Base-by-base conservation (phyloP, 2,113 vertebrate species). In the Lampris megalopsis region DNA sequence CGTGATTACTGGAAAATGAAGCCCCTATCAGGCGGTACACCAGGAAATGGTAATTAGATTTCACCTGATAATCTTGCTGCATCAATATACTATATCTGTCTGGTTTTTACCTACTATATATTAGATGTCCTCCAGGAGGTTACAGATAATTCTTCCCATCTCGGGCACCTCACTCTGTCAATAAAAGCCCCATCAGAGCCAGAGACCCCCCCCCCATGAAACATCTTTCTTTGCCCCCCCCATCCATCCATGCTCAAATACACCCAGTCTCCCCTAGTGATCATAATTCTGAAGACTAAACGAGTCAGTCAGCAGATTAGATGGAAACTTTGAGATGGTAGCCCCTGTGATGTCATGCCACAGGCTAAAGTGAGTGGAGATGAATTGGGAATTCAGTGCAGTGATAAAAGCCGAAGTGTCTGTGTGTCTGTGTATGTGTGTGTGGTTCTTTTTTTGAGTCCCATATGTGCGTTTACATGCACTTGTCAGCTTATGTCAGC, bases 221-320 rank as follows among this genome's bases (percentile, higher is more conserved):
- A 81, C 73, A 83, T 65, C 35, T 81, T 70, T 77, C 77, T 45
- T 71, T 70, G 48, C 68, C 73, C 75, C 52, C 75, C 48, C 50
- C 71, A 53, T 71, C 60, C 76, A 58, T 42, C 41, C 38, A 54
- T 47, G 41, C 72, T 11, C 37, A 24, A 24, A 24, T 24, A 62
- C 62, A 75, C 78, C 68, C 80, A 79, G 38, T 45, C 38, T 10
- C 61, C 73, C 45, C 47, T 36, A 52, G 59, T 80, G 70, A 84
- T 85, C 75, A 76, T 74, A 63, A 52, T 61, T 75, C 75, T 82
- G 63, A 71, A 53, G 65, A 53, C 61, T 54, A 56, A 79, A 79
- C 41, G 38, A 73, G 75, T 83, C 75, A 72, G 73, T 76, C 80
- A 79, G 77, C 38, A 66, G 77, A 80, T 84, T 74, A 73, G 78